Conservation (phyloP, 2,888 invertebrate species). For the Stenodema calcarata region DNA sequence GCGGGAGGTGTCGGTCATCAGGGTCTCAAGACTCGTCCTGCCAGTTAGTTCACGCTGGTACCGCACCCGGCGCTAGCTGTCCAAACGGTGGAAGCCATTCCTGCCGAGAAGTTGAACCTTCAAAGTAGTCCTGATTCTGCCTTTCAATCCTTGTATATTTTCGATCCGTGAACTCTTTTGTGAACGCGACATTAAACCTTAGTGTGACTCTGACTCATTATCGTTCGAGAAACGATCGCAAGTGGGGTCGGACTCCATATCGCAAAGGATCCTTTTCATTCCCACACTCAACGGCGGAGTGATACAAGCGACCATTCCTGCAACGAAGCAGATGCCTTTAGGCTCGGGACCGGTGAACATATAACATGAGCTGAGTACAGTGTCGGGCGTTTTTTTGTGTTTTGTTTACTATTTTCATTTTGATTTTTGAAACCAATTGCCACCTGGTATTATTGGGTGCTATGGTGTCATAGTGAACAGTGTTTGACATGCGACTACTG, state of each 20-base stretch:
- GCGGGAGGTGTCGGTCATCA: constrained; percentile 1
- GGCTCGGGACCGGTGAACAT: constrained; percentile 40
- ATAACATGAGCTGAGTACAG: constrained; percentile 23
- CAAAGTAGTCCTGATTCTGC: neutral
- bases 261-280: neutral
- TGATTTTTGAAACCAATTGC: neutral
- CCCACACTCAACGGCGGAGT: constrained; percentile 27
- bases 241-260: neutral
- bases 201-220: neutral
- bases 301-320: constrained; percentile 41
- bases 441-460: constrained; percentile 8
- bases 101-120: neutral
- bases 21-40: neutral
- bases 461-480: constrained; percentile 47
- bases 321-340: constrained; percentile 49
- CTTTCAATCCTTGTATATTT: neutral
- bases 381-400: constrained; percentile 12
- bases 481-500: constrained; percentile 54
- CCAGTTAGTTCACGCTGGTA: neutral
- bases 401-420: neutral
- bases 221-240: neutral
- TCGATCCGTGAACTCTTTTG: neutral
- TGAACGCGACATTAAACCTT: neutral
- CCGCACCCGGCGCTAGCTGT: neutral
- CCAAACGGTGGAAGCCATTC: constrained; percentile 13